Base-by-base conservation (phyloP, 2,888 invertebrate species). In the Eristalinus aeneus region DNA sequence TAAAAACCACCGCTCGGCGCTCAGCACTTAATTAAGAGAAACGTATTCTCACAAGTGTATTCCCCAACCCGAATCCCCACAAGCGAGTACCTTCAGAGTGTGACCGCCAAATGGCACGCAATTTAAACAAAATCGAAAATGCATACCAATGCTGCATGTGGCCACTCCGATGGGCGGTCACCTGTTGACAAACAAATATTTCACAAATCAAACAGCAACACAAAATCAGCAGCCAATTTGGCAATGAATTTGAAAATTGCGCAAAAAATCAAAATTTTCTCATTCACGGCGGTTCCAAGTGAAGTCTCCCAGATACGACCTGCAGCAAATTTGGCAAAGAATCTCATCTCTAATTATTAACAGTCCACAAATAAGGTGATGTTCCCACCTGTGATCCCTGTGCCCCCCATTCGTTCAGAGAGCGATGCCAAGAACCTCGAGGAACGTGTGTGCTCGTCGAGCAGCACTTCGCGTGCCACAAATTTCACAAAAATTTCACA, bases 381-480 rank as follows among this genome's bases (percentile, higher is more conserved):
- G 12, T 39, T 39, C 46, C 46, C 46, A 46, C 46, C 46, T 46
- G 46, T 6, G 5, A 5, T 5, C n/a, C n/a, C n/a, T n/a, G n/a
- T 5, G 5, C 46, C n/a, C 46, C 5, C 1, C 46, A 39, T 20
- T 22, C 20, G 39, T 60, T 11, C 39, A n/a, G 9, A 32, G 56
- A 56, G 32, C 4, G 32, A 61, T 63, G 11, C 10, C n/a, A 56
- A 54, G 54, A 10, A 22, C 58, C 53, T 63, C 53, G 39, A 39
- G 36, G 12, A 61, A 63, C 46, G 10, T 54, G 20, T 63, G 20
- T 63, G 78, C 69, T 36, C 79, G 34, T 79, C 71, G 69, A 84
- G 58, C 46, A 67, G 75, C 84, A 67, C 56, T 80, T 84, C 84
- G 84, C 84, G 80, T 85, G 84, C 71, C 84, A 72, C 54, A 60